phyloP scores from a whole-genome alignment of 2,888 invertebrate species.

The Rhodophaea formosa region DNA sequence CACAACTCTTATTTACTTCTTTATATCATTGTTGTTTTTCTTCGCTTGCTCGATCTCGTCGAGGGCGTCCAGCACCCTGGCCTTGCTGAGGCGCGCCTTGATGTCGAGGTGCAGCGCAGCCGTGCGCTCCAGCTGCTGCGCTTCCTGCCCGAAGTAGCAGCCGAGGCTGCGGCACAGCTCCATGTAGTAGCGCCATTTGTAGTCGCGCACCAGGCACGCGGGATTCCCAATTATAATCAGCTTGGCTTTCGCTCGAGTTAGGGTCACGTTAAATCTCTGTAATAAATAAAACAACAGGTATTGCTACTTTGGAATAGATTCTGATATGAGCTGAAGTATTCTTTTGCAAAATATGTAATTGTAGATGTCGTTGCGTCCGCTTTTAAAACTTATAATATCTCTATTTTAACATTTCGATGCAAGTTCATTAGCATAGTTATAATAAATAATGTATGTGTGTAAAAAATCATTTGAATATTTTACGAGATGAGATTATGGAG shows the following conservation, averaged over 20 bases:
- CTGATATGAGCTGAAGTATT: no score
- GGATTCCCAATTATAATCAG: slow-evolving; percentile 81
- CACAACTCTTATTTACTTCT: neutral
- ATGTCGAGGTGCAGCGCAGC: slow-evolving; percentile 43
- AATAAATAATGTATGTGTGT: no score
- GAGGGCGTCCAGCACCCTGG: slow-evolving; percentile 40
- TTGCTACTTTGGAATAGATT: no score
- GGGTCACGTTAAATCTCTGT: slow-evolving; percentile 87
- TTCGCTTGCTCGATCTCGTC: slow-evolving; percentile 21
- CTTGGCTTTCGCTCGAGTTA: slow-evolving; percentile 87
- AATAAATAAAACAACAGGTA: slow-evolving; percentile 33
- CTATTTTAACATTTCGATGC: no score
- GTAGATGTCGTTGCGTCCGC: no score
- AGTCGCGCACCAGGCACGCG: slow-evolving; percentile 50
- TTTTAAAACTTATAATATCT: no score
- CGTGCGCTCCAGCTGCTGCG: slow-evolving; percentile 47
- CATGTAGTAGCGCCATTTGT: slow-evolving; percentile 66
- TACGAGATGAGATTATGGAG: no score
- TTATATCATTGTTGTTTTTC: neutral
- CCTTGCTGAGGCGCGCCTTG: slow-evolving; percentile 40
- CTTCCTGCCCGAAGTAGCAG: slow-evolving; percentile 57
- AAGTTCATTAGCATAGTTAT: no score
- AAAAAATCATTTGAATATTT: no score
- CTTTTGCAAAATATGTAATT: no score
- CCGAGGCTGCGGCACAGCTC: slow-evolving; percentile 46